Percentiles rank a stretch among this genome's conserved stretches.
Evolutionary conservation across 2,113 vertebrate genomes (phyloP).

Genomic region (Boulengeromyrus knoepffleri): DNA sequence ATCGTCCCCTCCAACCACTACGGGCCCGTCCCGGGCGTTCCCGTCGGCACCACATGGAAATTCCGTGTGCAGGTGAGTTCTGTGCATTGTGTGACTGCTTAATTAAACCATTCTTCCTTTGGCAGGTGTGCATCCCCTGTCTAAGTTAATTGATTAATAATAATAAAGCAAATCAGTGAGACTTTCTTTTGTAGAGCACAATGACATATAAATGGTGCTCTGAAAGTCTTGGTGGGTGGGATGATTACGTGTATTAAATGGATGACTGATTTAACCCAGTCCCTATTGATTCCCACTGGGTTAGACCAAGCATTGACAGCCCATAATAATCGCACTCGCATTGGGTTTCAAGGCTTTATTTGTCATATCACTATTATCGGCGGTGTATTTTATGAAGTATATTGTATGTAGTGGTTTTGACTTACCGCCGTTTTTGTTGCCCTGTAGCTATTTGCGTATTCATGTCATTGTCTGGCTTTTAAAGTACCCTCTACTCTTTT

Average conservation of each 20-base stretch:
- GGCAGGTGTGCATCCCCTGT: background rate
- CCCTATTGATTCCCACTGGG: background rate
- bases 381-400: background rate
- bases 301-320: background rate
- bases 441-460: background rate
- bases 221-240: background rate
- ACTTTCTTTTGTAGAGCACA: background rate
- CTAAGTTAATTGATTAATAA: background rate
- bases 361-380: background rate
- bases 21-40: slow-evolving; percentile 88
- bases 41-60: slow-evolving; percentile 94
- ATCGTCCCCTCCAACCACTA: slow-evolving; percentile 97
- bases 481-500: background rate
- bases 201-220: background rate
- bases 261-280: background rate
- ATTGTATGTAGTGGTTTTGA: background rate
- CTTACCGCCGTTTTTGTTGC: background rate
- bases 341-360: background rate
- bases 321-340: background rate
- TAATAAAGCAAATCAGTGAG: background rate
- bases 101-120: background rate
- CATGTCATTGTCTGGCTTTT: background rate
- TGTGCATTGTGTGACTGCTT: background rate
- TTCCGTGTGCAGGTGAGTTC: slow-evolving; percentile 86
- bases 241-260: background rate